Evolutionary conservation across 2,888 invertebrate species (phyloP).

Genomic region (Dysmachus trigonus): DNA sequence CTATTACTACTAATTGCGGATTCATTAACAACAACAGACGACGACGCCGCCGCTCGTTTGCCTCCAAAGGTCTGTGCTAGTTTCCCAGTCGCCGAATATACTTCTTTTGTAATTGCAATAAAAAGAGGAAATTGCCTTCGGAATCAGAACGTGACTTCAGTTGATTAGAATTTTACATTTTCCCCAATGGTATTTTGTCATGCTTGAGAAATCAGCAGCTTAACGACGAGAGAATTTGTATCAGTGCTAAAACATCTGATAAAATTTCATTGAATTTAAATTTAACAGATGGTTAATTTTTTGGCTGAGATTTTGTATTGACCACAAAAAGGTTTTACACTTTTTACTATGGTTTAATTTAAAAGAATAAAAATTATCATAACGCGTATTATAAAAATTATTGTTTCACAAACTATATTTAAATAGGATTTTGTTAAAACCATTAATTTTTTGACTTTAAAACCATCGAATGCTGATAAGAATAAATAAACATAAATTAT

Average conservation of each 20-base stretch:
- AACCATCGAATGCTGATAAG: no score
- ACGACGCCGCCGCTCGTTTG: neutral
- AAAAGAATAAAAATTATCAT: neutral
- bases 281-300: neutral
- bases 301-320: neutral
- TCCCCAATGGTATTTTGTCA: neutral
- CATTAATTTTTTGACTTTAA: no score
- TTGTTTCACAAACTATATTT: no score
- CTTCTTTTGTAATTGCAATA: conserved; percentile 35
- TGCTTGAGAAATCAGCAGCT: neutral
- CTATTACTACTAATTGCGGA: neutral
- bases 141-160: conserved; percentile 44
- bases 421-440: no score
- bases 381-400: no score
- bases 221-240: neutral
- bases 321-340: neutral
- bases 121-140: conserved; percentile 44
- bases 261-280: neutral
- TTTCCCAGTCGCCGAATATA: conserved; percentile 23
- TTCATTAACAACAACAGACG: neutral
- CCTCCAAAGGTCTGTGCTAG: conserved; percentile 9
- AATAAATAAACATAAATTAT: no score
- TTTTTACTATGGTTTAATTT: neutral
- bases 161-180: conserved; percentile 43
- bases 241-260: neutral